Evolutionary conservation across 1,140 invertebrate genomes (phyloP).

Genomic region (Drosophila melanogaster): Release_6_plus_ISO1_MT NT_033779.5:4110001-4110500

Average conservation of each 20-base stretch:
- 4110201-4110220: constrained; percentile 37
- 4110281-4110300: too few species aligned
- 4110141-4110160: neutral
- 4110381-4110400: neutral
- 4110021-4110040: constrained; percentile 1
- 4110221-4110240: neutral
- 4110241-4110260: neutral
- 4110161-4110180: neutral
- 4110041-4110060: neutral
- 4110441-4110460: constrained; percentile 20
- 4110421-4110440: constrained; percentile 1
- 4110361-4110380: too few species aligned
- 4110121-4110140: constrained; percentile 40
- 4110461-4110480: constrained; percentile 66
- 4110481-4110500: constrained; percentile 73
- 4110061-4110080: constrained; percentile 21
- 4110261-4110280: too few species aligned
- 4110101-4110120: constrained; percentile 73
- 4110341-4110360: too few species aligned
- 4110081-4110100: constrained; percentile 82
- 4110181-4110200: constrained; percentile 67
- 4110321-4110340: too few species aligned
- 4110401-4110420: constrained; percentile 21
- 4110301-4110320: too few species aligned
- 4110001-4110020: constrained; percentile 2